Evolutionary conservation across 2,888 invertebrate species (phyloP), one percentile per base, ranked within the genome.

Genomic region (Lissonota sp.): DNA sequence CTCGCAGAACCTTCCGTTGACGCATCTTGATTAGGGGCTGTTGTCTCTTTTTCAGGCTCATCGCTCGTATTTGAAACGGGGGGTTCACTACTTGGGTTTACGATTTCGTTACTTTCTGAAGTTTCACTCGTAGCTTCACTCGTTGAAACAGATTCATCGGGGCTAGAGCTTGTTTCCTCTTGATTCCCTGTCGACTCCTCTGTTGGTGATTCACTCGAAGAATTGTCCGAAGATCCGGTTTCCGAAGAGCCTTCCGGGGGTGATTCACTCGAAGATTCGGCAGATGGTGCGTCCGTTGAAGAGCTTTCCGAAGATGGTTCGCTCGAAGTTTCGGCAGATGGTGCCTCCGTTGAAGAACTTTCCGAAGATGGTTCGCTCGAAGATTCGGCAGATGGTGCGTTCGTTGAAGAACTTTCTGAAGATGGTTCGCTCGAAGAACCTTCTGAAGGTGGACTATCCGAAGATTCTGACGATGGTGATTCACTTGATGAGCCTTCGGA

Each of bases 171-270:
- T 5, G 60, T 42, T 6, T 6, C n/a, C 12, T 42, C 8, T 12
- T 42, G 44, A 37, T 40, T 40, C 3, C 26, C 40, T 4, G 64
- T 44, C 4, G 39, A 4, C 42, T 51, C 57, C 12, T n/a, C n/a
- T 1, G 70, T 44, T 5, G 70, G 57, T 62, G 72, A 66, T 46
- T 12, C 7, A 12, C 7, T 51, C 6, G 82, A 37, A 51, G 79
- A 42, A 39, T 8, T 44, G 55, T 42, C 14, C 8, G 60, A 40
- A 58, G 74, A 14, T 64, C 51, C 12, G 12, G 71, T 37, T 53
- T 53, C 66, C 3, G 80, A 40, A 10, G 70, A 26, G 5, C 39
- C n/a, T 5, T 66, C 63, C 26, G 26, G 26, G 26, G 70, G 57
- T 62, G 72, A 66, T 46, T 12, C 7, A 16, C 7, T 51, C 6